Evolutionary conservation across 1,140 invertebrate species (phyloP).

Genomic region (Trichomalopsis sarcophagae): DNA sequence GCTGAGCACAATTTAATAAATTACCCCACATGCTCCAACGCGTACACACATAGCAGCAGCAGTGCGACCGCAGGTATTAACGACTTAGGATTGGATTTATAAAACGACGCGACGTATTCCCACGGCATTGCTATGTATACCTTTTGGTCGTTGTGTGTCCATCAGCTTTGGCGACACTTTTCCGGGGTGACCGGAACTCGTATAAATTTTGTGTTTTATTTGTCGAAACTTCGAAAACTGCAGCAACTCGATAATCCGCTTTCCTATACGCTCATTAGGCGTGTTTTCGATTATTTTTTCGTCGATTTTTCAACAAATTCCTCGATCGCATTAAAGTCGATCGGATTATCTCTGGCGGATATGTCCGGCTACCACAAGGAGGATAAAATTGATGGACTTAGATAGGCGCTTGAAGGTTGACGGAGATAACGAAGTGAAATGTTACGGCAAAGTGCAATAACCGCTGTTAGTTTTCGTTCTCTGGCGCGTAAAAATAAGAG

Average conservation of each 20-base stretch:
- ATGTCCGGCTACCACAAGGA: background rate
- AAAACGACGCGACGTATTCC: conserved; percentile 1
- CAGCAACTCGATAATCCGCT: no score
- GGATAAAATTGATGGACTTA: background rate
- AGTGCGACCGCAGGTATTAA: background rate
- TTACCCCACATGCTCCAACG: background rate
- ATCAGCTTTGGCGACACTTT: background rate
- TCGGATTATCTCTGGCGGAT: background rate
- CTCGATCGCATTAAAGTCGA: background rate
- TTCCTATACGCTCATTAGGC: no score
- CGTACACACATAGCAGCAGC: background rate
- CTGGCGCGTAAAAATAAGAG: no score
- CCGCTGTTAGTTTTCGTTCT: background rate
- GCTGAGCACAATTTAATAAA: background rate
- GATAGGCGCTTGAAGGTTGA: background rate
- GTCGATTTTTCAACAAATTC: background rate
- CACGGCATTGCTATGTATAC: background rate
- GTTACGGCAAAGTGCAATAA: background rate
- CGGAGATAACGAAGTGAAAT: background rate
- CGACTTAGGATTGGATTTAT: conserved; percentile 11
- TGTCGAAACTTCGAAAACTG: no score
- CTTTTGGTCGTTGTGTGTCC: background rate
- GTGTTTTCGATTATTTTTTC: background rate
- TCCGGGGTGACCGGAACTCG: background rate
- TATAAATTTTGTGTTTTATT: no score